Evolutionary conservation across 53 echinoderm and acorn worm species (phyloP).

Genomic region (Henricia sp.): DNA sequence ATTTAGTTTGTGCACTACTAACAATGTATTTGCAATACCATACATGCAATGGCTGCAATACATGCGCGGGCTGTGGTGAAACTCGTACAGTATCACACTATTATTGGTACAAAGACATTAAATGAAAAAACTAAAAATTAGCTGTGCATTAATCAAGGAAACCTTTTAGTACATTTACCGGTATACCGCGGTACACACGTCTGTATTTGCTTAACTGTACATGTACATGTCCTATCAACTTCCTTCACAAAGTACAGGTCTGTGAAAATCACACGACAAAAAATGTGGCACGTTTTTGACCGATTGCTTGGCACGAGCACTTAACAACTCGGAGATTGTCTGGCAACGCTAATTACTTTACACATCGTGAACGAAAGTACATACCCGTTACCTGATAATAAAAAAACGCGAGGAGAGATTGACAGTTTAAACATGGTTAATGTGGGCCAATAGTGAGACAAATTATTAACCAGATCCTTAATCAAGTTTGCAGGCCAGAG

Average conservation of each 20-base stretch:
- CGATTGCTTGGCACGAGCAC: background rate
- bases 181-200: too few relatives aligned
- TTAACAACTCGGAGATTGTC: conserved; percentile 13
- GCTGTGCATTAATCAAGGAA: too few relatives aligned
- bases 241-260: background rate
- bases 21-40: too few relatives aligned
- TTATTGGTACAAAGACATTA: too few relatives aligned
- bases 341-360: conserved; percentile 20
- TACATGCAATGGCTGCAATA: too few relatives aligned
- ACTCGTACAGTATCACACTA: too few relatives aligned
- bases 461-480: background rate
- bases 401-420: background rate
- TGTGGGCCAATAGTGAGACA: background rate
- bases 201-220: background rate
- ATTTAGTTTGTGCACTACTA: too few relatives aligned
- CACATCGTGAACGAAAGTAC: conserved; percentile 13
- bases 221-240: background rate
- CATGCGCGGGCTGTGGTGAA: too few relatives aligned
- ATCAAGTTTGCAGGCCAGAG: background rate
- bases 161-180: too few relatives aligned
- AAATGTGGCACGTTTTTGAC: conserved; percentile 5
- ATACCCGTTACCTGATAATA: background rate
- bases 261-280: background rate
- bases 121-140: too few relatives aligned
- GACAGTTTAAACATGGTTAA: background rate